phyloP scores from a whole-genome alignment of 2,797 vertebrate species.

The Neostethus bicornis region DNA sequence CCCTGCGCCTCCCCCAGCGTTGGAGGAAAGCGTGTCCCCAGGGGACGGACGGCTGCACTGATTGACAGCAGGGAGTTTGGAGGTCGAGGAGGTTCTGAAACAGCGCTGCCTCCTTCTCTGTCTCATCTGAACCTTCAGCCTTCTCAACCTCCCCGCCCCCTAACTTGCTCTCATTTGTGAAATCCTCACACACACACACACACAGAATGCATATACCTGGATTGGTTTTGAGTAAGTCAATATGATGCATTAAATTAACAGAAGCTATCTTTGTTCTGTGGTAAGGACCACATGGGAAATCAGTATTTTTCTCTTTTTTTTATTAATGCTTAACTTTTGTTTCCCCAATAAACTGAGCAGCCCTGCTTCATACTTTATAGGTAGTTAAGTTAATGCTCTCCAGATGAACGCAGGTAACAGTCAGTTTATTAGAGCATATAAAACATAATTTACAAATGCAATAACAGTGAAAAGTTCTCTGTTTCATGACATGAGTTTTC shows the following conservation, averaged over 20 bases:
- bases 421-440: conserved; percentile 61
- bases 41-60: conserved; percentile 75
- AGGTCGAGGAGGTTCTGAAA: conserved; percentile 81
- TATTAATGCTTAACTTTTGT: conserved; percentile 27
- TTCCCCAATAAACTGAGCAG: conserved; percentile 61
- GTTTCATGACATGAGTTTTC: conserved; percentile 26
- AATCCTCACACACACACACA: conserved; percentile 29
- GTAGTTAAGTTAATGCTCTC: conserved; percentile 60
- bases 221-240: conserved; percentile 28
- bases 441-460: conserved; percentile 59
- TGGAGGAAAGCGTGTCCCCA: conserved; percentile 71
- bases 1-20: conserved; percentile 25
- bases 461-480: conserved; percentile 53
- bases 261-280: conserved; percentile 40
- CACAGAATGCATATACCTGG: conserved; percentile 23
- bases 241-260: conserved; percentile 45
- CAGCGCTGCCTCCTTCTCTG: conserved; percentile 55
- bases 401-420: conserved; percentile 67
- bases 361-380: conserved; percentile 59
- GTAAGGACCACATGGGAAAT: conserved; percentile 41
- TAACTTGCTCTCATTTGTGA: conserved; percentile 53
- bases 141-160: conserved; percentile 39
- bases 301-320: conserved; percentile 10
- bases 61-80: conserved; percentile 84
- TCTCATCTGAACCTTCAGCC: conserved; percentile 57